Evolutionary conservation across 1,140 invertebrate genomes (phyloP), one percentile per base, ranked within the genome.

Genomic region (Caenorhabditis tropicalis): DNA sequence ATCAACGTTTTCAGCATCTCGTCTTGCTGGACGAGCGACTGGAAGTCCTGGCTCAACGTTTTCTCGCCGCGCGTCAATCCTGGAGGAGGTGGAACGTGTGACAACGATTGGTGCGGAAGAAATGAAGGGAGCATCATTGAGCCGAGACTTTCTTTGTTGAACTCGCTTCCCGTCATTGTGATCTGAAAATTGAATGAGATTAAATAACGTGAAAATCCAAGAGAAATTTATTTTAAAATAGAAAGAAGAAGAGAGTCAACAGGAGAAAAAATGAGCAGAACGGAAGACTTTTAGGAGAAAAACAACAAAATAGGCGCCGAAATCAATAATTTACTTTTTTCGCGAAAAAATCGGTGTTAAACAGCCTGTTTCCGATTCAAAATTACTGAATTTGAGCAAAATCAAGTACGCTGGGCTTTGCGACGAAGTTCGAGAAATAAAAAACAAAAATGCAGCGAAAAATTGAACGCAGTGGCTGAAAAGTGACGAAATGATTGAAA

Each of bases 121-220:
- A 19, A 74, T 5, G n/a, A 10, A 24, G 27, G n/a, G 19, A 0
- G 36, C 7, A 10, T 65, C 58, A 3, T 16, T 12, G 65, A 24
- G 12, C 43, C 65, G n/a, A 5, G n/a, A 21, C 12, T 24, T 9
- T 74, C 65, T 21, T 74, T 74, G 2, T 74, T 74, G 65, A 74
- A 74, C 33, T 74, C 65, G 65, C 36, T 74, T 24, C 36, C 65
- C 1, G 65, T 43, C 65, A 74, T 74, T 74, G 33, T 39, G n/a
- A 74, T 74, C 65, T 74, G n/a, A 46, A 74, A 43, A 27, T 51
- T 56, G 15, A 51, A n/a, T 15, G 24, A 56, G 6, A 56, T 12
- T 56, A 43, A 5, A 43, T n/a, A n/a, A n/a, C n/a, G n/a, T n/a
- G n/a, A n/a, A n/a, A n/a, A n/a, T n/a, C n/a, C n/a, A n/a, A n/a